Conservation (phyloP, 2,888 invertebrate species). For the Mycogona germanica region DNA sequence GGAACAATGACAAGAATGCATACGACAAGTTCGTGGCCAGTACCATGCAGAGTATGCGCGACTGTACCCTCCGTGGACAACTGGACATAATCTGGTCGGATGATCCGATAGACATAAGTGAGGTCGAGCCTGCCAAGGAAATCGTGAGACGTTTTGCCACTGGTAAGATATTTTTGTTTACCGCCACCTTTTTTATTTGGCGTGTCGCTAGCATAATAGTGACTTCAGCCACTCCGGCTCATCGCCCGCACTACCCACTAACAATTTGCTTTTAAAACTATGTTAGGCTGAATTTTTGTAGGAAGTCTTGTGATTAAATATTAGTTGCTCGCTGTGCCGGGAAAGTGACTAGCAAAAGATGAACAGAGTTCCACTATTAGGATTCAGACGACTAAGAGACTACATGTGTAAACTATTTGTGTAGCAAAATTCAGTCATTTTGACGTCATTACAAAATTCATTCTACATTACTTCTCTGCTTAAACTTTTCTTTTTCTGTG, state of each 20-base stretch:
- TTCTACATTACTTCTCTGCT: no score
- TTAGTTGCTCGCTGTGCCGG: no score
- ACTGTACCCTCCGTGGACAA: constrained; percentile 87
- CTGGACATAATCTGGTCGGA: constrained; percentile 67
- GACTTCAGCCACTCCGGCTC: not conserved
- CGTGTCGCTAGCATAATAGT: not conserved
- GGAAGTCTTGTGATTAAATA: not conserved
- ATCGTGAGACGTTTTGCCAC: constrained; percentile 93
- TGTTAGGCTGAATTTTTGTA: not conserved
- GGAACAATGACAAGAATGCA: constrained; percentile 62
- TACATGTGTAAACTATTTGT: no score
- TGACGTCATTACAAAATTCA: no score
- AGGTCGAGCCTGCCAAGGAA: constrained; percentile 85
- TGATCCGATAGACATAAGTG: constrained; percentile 64
- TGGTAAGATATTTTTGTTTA: constrained; percentile 41
- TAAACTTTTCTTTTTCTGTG: no score
- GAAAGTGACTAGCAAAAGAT: not conserved
- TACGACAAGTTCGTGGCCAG: constrained; percentile 76
- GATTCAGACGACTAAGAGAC: no score
- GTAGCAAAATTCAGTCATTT: no score
- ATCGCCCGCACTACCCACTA: constrained; percentile 11
- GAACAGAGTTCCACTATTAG: no score
- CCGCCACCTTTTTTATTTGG: no score
- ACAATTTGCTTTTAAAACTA: not conserved
- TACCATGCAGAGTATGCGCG: constrained; percentile 69